Base-by-base conservation (phyloP, 2,888 invertebrate species). In the Drosophila fungiperda region DNA sequence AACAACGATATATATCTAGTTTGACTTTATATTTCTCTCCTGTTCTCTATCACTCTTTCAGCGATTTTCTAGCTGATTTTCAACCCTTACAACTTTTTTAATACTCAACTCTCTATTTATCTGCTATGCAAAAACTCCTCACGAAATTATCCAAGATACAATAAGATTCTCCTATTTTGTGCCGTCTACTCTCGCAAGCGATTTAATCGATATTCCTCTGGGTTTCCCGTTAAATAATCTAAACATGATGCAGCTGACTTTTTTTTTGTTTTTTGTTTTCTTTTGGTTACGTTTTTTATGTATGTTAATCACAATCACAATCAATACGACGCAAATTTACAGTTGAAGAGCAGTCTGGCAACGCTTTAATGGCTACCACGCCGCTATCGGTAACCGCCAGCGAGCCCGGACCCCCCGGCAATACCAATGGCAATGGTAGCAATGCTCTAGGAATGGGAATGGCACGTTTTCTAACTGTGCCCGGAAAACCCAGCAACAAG, bases 401-500 rank as follows among this genome's bases (percentile, higher is more conserved):
- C 73, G 89, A 88, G 57, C 88, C 90, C 49, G 90, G 90, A 86
- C 83, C 87, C 11, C 71, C 89, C 50, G 89, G 90, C 76, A 78
- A 80, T 71, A 76, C 64, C 33, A 78, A 87, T 78, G 84, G 83
- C 66, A 92, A 29, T 29, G 29, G 86, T 86, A 87, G 90, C 85
- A 87, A 91, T 86, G 87, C 85, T 15, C 55, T 76, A 87, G 91
- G 66, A 78, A 91, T 86, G 50, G 29, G 93, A 83, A 90, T 90
- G 86, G 92, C 93, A 78, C 92, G 92, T 79, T 93, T 92, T 85
- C 85, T 93, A 83, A 89, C 92, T 65, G 93, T 93, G 72, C 93
- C 93, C 76, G 93, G 93, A 84, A 91, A 92, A 65, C 83, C 85
- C 79, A 82, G 89, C 89, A 88, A 59, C 83, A 91, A 89, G 85